Conservation (phyloP, 2,797 vertebrate species). For the Rousettus madagascariensis region DNA sequence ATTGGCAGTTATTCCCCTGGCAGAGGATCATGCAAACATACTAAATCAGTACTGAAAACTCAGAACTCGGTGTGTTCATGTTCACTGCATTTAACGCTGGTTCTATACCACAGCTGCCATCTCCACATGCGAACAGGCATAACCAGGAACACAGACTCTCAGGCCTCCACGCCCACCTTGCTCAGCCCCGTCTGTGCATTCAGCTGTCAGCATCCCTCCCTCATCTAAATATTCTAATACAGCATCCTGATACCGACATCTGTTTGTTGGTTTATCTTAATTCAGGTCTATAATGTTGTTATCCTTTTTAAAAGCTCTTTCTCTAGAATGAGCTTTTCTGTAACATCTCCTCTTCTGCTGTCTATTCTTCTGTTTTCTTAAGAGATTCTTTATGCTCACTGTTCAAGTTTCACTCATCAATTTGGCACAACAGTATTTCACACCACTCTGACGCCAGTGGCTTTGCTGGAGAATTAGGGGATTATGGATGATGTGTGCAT, state of each 20-base stretch:
- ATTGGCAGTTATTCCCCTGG: constrained; percentile 11
- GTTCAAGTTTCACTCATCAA: neutral
- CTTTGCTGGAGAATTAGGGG: neutral
- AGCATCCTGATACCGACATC: neutral
- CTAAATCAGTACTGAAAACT: constrained; percentile 42
- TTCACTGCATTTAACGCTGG: neutral
- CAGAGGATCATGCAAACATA: neutral
- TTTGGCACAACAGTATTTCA: neutral
- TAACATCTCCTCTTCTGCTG: neutral
- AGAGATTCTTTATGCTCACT: neutral
- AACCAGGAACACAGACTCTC: neutral
- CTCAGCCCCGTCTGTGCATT: constrained; percentile 20
- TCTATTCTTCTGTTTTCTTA: neutral
- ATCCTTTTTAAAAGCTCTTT: neutral
- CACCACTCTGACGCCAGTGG: neutral
- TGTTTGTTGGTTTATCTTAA: neutral
- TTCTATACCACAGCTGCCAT: constrained; percentile 6
- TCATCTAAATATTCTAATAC: neutral
- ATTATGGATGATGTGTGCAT: fast-evolving
- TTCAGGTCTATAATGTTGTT: neutral
- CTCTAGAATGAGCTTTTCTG: neutral
- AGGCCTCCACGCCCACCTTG: neutral
- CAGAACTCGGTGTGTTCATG: neutral
- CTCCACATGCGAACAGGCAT: neutral
- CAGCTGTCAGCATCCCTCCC: constrained; percentile 7